These are phyloP conservation scores for Pangasius larnaudii DNA, from an alignment of 2,797 vertebrate species.

Conservation along the genomic window DNA sequence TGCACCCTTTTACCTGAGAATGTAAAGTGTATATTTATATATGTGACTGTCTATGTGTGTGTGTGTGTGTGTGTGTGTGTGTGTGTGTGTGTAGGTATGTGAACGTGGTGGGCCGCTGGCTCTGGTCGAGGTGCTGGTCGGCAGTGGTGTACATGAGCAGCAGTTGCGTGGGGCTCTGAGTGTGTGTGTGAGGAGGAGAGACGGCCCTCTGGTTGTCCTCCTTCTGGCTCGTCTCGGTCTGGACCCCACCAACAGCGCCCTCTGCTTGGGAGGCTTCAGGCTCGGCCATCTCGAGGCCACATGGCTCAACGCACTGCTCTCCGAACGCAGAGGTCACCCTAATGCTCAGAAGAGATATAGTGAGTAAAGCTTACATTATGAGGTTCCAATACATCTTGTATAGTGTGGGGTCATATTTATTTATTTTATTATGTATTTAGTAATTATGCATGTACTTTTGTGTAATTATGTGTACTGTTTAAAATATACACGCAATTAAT, in stretches of 20 bases:
- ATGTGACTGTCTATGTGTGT: background rate
- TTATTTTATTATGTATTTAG: background rate
- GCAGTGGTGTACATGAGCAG: conserved; percentile 84
- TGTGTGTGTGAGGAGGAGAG: conserved; percentile 81
- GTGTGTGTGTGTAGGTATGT: conserved; percentile 80
- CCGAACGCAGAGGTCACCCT: conserved; percentile 71
- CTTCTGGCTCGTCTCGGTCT: conserved; percentile 87
- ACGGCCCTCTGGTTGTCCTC: conserved; percentile 82
- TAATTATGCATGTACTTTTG: background rate
- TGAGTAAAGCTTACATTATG: conserved; percentile 67
- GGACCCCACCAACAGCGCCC: conserved; percentile 86
- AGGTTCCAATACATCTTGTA: background rate
- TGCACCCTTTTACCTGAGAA: background rate
- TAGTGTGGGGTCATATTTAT: background rate
- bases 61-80: background rate
- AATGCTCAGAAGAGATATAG: conserved; percentile 74
- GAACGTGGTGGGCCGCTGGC: conserved; percentile 84
- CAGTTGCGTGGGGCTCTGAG: conserved; percentile 86
- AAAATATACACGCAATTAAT: background rate
- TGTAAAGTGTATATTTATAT: background rate
- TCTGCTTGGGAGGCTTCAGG: conserved; percentile 91
- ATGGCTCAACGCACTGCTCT: conserved; percentile 89
- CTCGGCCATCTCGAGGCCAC: conserved; percentile 86
- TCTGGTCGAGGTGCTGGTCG: conserved; percentile 88
- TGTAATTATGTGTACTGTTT: background rate